These are phyloP conservation scores for Vannuccia rotundouncinata DNA, from an alignment of 2,888 invertebrate species.

Conservation along the genomic window DNA sequence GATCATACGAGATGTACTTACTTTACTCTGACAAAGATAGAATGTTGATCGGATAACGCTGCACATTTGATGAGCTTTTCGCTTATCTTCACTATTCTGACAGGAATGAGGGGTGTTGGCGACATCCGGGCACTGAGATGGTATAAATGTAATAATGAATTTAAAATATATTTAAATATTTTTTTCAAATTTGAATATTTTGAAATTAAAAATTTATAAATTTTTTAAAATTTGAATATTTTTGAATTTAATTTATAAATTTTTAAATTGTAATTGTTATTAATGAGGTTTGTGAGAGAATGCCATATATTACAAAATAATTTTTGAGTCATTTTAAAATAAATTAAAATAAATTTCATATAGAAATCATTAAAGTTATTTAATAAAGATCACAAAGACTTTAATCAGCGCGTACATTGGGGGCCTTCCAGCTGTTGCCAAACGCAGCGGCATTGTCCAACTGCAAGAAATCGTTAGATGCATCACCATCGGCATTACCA, in stretches of 20 bases:
- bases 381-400: background rate
- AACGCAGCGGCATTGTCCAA: constrained; percentile 38
- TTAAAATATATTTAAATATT: too few species aligned
- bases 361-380: background rate
- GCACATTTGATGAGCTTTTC: constrained; percentile 25
- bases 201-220: too few species aligned
- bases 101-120: constrained; percentile 24
- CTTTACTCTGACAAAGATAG: constrained; percentile 6
- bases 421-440: constrained; percentile 38
- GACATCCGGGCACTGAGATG: constrained; percentile 33
- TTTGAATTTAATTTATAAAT: too few species aligned
- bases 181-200: too few species aligned
- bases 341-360: too few species aligned
- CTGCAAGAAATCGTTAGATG: constrained; percentile 38
- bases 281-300: too few species aligned
- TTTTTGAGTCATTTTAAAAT: too few species aligned
- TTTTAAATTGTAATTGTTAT: too few species aligned
- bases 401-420: background rate
- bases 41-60: constrained; percentile 27
- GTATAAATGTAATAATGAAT: too few species aligned
- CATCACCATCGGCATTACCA: constrained; percentile 41
- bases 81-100: background rate
- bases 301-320: too few species aligned
- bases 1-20: background rate
- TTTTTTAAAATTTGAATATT: too few species aligned